A percentile compares a stretch with the other conserved stretches of the same genome.
Evolutionary conservation across 1,140 invertebrate genomes (phyloP).

Genomic region (Andricus grossulariae): DNA sequence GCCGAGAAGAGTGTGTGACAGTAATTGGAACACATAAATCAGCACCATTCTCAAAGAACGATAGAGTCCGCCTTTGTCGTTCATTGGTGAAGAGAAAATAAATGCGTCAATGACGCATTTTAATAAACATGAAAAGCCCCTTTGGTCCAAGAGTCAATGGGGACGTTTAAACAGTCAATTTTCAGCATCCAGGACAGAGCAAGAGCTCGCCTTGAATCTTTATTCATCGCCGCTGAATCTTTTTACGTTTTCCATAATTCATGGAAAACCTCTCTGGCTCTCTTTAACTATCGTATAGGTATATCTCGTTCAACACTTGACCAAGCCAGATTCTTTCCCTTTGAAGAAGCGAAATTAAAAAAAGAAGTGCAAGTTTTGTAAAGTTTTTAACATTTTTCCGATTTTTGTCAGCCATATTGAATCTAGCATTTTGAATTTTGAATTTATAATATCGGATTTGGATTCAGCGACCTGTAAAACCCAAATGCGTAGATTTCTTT

Average conservation of each 20-base stretch:
- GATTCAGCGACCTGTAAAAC: too few species aligned
- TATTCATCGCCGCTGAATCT: constrained; percentile 40
- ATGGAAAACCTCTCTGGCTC: constrained; percentile 32
- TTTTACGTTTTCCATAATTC: constrained; percentile 49
- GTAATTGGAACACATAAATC: constrained; percentile 52
- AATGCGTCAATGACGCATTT: constrained; percentile 51
- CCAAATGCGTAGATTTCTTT: too few species aligned
- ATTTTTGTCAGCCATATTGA: too few species aligned
- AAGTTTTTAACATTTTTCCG: too few species aligned
- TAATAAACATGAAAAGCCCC: constrained; percentile 54
- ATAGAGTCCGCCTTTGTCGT: constrained; percentile 44
- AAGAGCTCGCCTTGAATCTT: constrained; percentile 23
- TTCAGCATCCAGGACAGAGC: constrained; percentile 33
- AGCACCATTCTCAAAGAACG: constrained; percentile 51
- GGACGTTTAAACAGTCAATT: constrained; percentile 38
- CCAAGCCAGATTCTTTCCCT: neutral
- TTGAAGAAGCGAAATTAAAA: neutral
- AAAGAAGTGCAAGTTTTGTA: too few species aligned
- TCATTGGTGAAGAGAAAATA: constrained; percentile 46
- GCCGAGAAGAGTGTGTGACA: neutral
- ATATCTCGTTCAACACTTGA: constrained; percentile 30
- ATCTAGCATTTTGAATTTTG: too few species aligned
- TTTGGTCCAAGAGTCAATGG: constrained; percentile 44
- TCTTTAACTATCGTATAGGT: constrained; percentile 43
- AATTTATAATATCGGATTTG: too few species aligned